These are phyloP conservation scores for Orgyia antiqua DNA, from an alignment of 2,888 invertebrate genomes.

Conservation along the genomic window DNA sequence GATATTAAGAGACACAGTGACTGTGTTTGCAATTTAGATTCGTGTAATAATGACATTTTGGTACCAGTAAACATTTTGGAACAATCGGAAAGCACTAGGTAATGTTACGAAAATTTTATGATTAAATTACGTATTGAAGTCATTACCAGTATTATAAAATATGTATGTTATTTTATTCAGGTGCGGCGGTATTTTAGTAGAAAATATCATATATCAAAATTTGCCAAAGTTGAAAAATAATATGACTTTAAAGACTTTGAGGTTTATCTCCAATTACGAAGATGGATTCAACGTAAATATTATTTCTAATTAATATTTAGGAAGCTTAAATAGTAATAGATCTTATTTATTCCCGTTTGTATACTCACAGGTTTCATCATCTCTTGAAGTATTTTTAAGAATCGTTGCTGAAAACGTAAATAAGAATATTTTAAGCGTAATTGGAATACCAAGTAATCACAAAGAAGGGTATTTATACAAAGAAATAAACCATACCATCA, in stretches of 20 bases:
- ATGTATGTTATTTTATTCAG: no score
- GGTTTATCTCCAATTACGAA: conserved; percentile 19
- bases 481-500: conserved; percentile 12
- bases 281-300: conserved; percentile 21
- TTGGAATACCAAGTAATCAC: conserved; percentile 15
- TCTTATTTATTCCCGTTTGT: not conserved
- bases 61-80: not conserved
- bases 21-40: not conserved
- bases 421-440: conserved; percentile 18
- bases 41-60: conserved; percentile 3
- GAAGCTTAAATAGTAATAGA: not conserved
- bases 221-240: conserved; percentile 11
- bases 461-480: conserved; percentile 10
- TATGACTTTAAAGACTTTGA: conserved; percentile 15
- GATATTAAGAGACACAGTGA: conserved; percentile 20
- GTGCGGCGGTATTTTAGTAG: conserved; percentile 33
- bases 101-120: not conserved
- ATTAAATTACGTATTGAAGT: not conserved
- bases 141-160: not conserved
- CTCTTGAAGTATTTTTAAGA: conserved; percentile 28
- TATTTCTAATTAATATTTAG: not conserved
- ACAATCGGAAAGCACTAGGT: not conserved
- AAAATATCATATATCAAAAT: conserved; percentile 23
- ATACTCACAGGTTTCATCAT: conserved; percentile 15
- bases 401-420: conserved; percentile 31